Evolutionary conservation across 1,140 invertebrate genomes (phyloP), one percentile per base, ranked within the genome.

Genomic region (Eupeodes corollae): DNA sequence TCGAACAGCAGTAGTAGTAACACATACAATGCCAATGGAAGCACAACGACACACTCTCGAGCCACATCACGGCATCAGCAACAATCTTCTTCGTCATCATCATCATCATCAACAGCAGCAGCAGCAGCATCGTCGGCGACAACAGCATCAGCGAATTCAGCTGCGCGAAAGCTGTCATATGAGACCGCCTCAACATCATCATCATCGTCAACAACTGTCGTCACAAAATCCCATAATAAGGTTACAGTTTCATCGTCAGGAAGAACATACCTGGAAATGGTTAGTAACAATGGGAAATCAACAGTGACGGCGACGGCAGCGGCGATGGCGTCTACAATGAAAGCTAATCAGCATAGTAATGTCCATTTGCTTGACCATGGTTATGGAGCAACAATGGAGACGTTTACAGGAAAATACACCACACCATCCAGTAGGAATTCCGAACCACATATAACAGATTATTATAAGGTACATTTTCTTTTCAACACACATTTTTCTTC

Each of bases 351-450:
- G 10, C 42, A 15, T 38, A 49, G 39, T 50, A 83, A 79, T 70
- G 81, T 81, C 43, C 86, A 89, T 70, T 75, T 89, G 50, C 74
- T 87, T 50, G 86, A 89, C 70, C 86, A 89, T 65, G 86, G 84
- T 48, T 89, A 88, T 70, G 84, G 84, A 40, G 83, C 83, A 52
- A 87, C 84, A 44, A 84, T 84, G 58, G 54, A 49, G 21, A 52
- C 66, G 34, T 63, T 70, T 42, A 72, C 72, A 55, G 70, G 73
- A 54, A 71, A 71, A 44, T 68, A 69, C 31, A 42, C 55, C 39
- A 50, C 49, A 43, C 46, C 53, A 15, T 44, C 43, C 39, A 61
- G n/a, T n/a, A 42, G 42, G 3, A 46, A 49, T 19, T 38, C 32
- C 42, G 21, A 46, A 30, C 21, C 44, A 43, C 58, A 59, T 53